phyloP scores from a whole-genome alignment of 2,797 vertebrate species.

The Pseudomugil gertrudae region DNA sequence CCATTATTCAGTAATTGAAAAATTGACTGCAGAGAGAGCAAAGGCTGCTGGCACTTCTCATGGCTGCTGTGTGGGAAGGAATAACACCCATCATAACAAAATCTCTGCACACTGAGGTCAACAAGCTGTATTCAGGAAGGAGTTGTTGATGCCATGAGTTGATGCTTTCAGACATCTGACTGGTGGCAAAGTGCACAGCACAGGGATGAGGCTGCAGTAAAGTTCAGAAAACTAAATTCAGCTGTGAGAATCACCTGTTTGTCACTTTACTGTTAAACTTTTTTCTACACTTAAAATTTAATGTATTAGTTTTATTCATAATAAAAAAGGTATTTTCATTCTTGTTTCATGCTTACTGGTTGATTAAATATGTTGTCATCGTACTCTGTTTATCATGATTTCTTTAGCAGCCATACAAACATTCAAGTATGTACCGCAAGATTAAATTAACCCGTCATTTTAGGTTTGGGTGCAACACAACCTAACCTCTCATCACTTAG shows the following conservation, averaged over 20 bases:
- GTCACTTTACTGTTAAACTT: background rate
- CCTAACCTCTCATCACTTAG: too few species aligned
- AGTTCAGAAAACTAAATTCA: background rate
- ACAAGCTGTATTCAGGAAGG: conserved; percentile 4
- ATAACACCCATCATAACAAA: conserved; percentile 9
- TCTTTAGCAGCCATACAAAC: background rate
- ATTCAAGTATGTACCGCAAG: background rate
- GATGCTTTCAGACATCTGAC: conserved; percentile 19
- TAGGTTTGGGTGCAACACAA: too few species aligned
- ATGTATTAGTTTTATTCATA: background rate
- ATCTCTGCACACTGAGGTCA: conserved; percentile 11
- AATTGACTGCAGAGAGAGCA: background rate
- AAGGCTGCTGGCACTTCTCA: conserved; percentile 4
- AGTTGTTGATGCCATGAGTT: conserved; percentile 19
- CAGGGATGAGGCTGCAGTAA: conserved; percentile 1
- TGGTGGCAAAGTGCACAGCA: conserved; percentile 19
- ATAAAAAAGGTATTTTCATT: background rate
- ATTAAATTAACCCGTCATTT: background rate
- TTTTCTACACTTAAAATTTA: background rate
- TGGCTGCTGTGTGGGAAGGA: background rate
- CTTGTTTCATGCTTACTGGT: background rate
- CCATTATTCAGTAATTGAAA: conserved; percentile 17
- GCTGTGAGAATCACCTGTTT: background rate
- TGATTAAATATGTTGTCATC: background rate
- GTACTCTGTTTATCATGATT: background rate